Evolutionary conservation across 2,797 vertebrate species (phyloP).

Genomic region (Clarias laeviceps): DNA sequence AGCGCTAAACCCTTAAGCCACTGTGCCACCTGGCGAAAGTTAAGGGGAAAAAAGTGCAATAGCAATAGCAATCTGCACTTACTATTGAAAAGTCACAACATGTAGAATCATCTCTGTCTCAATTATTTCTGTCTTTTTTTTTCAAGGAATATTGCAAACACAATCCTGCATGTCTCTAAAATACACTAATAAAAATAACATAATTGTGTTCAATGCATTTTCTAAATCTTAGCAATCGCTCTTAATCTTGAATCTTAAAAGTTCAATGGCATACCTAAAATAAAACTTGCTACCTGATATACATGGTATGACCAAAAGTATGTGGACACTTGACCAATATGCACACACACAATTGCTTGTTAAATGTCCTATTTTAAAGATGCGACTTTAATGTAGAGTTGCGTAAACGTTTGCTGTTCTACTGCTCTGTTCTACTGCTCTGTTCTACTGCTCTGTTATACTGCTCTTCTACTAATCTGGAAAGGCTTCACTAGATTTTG

Average conservation of each 20-base stretch:
- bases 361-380: background rate
- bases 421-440: background rate
- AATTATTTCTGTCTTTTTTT: too few relatives aligned
- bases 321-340: background rate
- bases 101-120: background rate
- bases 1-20: too few relatives aligned
- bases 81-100: background rate
- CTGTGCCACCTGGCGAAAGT: too few relatives aligned
- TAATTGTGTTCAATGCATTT: background rate
- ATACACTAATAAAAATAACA: background rate
- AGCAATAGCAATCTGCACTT: background rate
- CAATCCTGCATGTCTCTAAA: background rate
- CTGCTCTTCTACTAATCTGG: background rate
- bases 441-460: background rate
- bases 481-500: background rate
- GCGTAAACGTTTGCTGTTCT: background rate
- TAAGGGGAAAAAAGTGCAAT: background rate
- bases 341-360: background rate
- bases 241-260: too few relatives aligned
- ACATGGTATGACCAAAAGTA: background rate
- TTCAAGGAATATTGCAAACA: background rate
- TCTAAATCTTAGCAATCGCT: background rate
- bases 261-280: background rate
- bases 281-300: background rate
- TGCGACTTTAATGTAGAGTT: background rate